phyloP scores from a whole-genome alignment of 2,888 invertebrate species.

The Heliothis peltigera region DNA sequence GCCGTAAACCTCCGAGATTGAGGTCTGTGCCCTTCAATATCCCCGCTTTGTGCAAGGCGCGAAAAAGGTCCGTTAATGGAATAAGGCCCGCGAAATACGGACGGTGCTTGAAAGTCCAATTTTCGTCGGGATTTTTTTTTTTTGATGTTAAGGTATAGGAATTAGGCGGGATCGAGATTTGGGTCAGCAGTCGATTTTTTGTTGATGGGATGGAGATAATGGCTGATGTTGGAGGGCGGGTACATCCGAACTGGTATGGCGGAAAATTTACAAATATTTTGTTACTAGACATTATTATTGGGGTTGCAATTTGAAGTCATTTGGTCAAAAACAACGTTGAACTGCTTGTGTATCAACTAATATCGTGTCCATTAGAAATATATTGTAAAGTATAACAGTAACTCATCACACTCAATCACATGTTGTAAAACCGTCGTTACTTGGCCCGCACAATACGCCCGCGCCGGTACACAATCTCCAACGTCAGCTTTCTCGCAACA shows the following conservation, averaged over 20 bases:
- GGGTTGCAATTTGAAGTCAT: no score
- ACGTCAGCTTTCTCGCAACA: constrained; percentile 53
- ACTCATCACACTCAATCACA: background rate
- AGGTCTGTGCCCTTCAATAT: constrained; percentile 76
- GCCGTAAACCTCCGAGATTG: constrained; percentile 78
- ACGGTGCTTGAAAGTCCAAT: constrained; percentile 55
- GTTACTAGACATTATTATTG: background rate
- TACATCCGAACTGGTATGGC: constrained; percentile 13
- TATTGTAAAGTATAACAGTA: background rate
- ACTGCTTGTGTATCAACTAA: no score
- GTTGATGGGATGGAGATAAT: constrained; percentile 42
- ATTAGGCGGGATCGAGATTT: constrained; percentile 55
- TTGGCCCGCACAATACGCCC: constrained; percentile 5
- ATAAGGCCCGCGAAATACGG: constrained; percentile 72
- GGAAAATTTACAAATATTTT: background rate
- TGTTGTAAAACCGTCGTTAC: background rate
- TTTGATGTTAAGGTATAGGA: constrained; percentile 58
- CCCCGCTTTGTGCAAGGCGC: constrained; percentile 78
- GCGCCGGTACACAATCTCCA: constrained; percentile 34
- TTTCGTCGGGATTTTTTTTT: constrained; percentile 60
- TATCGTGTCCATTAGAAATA: background rate
- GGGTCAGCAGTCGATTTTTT: constrained; percentile 37
- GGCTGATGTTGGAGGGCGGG: constrained; percentile 35
- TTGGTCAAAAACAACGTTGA: no score
- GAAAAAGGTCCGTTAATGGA: constrained; percentile 85